Conservation (phyloP, 2,113 vertebrate species). For the Hepsetus odoe region DNA sequence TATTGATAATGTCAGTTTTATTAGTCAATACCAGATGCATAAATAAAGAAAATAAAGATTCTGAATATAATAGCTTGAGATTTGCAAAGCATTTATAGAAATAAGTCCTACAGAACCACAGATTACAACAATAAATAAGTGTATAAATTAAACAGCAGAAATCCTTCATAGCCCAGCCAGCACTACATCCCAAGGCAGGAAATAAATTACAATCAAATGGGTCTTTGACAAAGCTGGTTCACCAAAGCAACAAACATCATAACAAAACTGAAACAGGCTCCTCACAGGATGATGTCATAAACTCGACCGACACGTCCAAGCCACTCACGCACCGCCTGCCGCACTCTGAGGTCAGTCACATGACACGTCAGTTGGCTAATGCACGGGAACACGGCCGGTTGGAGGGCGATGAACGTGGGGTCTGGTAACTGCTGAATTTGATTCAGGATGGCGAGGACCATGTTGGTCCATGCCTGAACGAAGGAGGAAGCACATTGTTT, state of each 20-base stretch:
- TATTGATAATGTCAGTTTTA: constrained; percentile 5
- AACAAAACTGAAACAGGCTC: neutral
- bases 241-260: neutral
- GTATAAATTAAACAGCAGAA: constrained; percentile 18
- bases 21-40: constrained; percentile 7
- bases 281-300: constrained; percentile 87
- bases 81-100: constrained; percentile 46
- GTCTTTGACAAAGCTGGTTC: neutral
- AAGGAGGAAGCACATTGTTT: neutral
- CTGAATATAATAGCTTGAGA: constrained; percentile 26
- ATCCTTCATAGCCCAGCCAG: neutral
- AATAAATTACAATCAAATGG: constrained; percentile 19
- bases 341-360: constrained; percentile 87
- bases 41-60: constrained; percentile 42
- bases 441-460: constrained; percentile 93
- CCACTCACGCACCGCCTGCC: constrained; percentile 94
- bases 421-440: constrained; percentile 92
- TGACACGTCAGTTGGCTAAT: constrained; percentile 96
- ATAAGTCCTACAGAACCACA: constrained; percentile 42
- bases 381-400: constrained; percentile 92
- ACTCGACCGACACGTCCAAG: constrained; percentile 90
- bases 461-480: constrained; percentile 94
- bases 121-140: constrained; percentile 41
- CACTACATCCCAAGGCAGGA: constrained; percentile 4
- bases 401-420: constrained; percentile 87